Evolutionary conservation across 1,140 invertebrate genomes (phyloP).

Genomic region (Pseudomyrmex concolor): DNA sequence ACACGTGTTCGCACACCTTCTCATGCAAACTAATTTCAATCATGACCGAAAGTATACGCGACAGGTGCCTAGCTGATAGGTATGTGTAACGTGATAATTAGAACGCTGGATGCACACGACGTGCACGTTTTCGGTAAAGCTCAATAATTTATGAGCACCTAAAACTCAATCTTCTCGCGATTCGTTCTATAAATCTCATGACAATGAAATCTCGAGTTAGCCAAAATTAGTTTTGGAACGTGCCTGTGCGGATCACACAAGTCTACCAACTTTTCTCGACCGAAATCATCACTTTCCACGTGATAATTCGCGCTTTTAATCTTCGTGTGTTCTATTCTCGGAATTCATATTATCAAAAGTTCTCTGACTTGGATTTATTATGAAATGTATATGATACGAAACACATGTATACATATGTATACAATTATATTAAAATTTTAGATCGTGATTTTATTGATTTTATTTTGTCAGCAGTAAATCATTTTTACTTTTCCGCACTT

Average conservation of each 20-base stretch:
- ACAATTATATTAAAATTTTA: not conserved
- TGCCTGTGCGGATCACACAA: constrained; percentile 49
- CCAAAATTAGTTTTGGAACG: constrained; percentile 54
- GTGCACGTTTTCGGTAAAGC: constrained; percentile 39
- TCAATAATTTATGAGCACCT: constrained; percentile 59
- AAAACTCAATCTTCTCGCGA: constrained; percentile 55
- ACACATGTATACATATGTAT: not conserved
- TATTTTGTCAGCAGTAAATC: too few species aligned
- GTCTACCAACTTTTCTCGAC: constrained; percentile 37
- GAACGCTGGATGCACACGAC: constrained; percentile 55
- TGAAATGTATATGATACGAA: too few species aligned
- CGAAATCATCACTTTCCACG: constrained; percentile 44
- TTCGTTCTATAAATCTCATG: constrained; percentile 59
- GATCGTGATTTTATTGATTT: too few species aligned
- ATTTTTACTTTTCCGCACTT: too few species aligned
- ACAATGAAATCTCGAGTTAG: constrained; percentile 57
- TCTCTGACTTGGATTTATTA: too few species aligned
- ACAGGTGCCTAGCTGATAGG: constrained; percentile 48
- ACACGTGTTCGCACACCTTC: not conserved
- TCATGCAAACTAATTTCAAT: constrained; percentile 51
- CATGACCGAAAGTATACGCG: constrained; percentile 47
- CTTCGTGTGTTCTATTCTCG: not conserved
- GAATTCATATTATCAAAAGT: not conserved
- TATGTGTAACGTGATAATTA: constrained; percentile 59
- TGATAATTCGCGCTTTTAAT: constrained; percentile 27